Evolutionary conservation across 2,888 invertebrate genomes (phyloP).

Genomic region (Perdita meconis): DNA sequence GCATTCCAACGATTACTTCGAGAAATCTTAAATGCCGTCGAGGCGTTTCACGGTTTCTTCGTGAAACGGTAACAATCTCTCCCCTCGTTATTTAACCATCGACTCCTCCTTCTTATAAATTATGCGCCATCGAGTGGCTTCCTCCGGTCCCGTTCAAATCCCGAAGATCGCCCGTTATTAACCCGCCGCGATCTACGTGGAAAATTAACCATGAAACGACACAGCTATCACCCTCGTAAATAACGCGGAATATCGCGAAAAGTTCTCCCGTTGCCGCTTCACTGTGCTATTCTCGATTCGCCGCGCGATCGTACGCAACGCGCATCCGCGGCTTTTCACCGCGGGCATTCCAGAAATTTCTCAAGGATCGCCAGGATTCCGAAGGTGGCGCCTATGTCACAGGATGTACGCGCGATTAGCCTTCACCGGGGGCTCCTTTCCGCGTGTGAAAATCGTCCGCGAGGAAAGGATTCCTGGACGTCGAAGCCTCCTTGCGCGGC

Average conservation of each 20-base stretch:
- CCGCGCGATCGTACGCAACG: conserved; percentile 1
- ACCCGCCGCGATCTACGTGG: conserved; percentile 11
- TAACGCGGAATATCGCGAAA: conserved; percentile 15
- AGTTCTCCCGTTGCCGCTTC: background rate
- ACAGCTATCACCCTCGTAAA: conserved; percentile 22
- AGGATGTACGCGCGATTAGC: conserved; percentile 49
- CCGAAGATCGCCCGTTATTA: conserved; percentile 31
- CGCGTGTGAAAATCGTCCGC: conserved; percentile 37
- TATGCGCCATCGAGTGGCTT: background rate
- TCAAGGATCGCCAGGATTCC: conserved; percentile 35
- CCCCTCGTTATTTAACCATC: conserved; percentile 36
- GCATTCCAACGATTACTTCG: conserved; percentile 1
- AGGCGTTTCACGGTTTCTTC: conserved; percentile 22
- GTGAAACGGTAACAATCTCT: conserved; percentile 40
- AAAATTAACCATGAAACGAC: conserved; percentile 23
- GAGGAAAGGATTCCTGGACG: conserved; percentile 9
- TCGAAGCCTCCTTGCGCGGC: background rate
- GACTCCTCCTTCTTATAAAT: conserved; percentile 25
- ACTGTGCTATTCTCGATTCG: background rate
- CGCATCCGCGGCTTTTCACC: conserved; percentile 27
- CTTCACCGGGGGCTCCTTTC: conserved; percentile 6
- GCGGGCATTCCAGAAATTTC: conserved; percentile 41
- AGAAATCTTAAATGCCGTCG: conserved; percentile 21
- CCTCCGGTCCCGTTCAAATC: background rate
- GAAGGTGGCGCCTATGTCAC: conserved; percentile 50